Evolutionary conservation across 2,113 vertebrate genomes (phyloP).

Genomic region (Columba livia): DNA sequence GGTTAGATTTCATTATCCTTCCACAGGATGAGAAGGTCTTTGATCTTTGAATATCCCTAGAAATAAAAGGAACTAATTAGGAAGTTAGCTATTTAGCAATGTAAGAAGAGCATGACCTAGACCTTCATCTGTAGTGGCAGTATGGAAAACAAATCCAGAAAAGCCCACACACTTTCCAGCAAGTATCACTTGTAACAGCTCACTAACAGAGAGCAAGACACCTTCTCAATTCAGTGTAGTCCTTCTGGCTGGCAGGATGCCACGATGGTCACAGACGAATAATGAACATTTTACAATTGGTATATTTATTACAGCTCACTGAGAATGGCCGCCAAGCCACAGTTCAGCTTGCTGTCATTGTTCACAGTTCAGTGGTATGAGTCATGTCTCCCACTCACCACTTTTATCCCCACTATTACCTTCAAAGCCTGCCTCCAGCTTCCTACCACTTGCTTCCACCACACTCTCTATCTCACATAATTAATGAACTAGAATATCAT

Average conservation of each 20-base stretch:
- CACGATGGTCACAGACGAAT: background rate
- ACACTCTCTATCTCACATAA: background rate
- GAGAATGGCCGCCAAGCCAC: background rate
- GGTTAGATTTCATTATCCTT: constrained; percentile 28
- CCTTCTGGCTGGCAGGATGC: background rate
- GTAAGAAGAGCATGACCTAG: background rate
- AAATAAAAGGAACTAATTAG: constrained; percentile 40
- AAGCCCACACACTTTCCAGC: background rate
- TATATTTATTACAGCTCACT: background rate
- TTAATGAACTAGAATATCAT: background rate
- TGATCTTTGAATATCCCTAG: constrained; percentile 4
- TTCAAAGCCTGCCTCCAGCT: constrained; percentile 53
- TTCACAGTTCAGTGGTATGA: background rate
- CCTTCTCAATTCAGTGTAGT: background rate
- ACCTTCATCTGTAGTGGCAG: background rate
- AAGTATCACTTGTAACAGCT: background rate
- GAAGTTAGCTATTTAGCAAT: background rate
- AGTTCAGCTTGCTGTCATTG: background rate
- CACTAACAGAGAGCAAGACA: background rate
- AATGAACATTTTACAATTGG: background rate
- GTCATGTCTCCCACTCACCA: constrained; percentile 45
- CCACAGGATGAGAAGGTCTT: constrained; percentile 1
- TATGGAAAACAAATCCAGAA: background rate
- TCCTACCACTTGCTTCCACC: constrained; percentile 34
- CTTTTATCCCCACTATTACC: background rate